A percentile compares a stretch with the other conserved stretches of the same genome.
Evolutionary conservation across 1,140 invertebrate genomes (phyloP).

Genomic region (Drosophila mauritiana): DNA sequence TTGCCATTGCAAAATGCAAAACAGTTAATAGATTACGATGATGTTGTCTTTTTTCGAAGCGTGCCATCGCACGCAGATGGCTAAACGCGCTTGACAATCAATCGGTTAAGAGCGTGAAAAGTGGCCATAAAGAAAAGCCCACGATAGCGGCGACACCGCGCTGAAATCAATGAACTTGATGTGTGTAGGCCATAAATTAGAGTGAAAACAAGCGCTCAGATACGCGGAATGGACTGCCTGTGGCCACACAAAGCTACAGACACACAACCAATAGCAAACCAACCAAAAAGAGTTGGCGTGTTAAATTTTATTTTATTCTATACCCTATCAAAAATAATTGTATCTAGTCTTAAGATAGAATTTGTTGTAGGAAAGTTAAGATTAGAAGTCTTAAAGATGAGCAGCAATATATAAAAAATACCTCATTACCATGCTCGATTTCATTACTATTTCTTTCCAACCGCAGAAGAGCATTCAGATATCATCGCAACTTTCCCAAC

Average conservation of each 20-base stretch:
- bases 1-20: conserved; percentile 20
- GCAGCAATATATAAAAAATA: background rate
- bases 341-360: background rate
- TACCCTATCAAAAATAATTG: conserved; percentile 2
- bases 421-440: too few species aligned
- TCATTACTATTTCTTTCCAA: background rate
- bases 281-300: conserved; percentile 67
- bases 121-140: conserved; percentile 43
- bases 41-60: conserved; percentile 15
- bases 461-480: background rate
- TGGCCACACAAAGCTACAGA: conserved; percentile 39
- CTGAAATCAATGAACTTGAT: conserved; percentile 73
- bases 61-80: conserved; percentile 19
- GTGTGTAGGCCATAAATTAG: conserved; percentile 70
- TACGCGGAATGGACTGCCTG: conserved; percentile 35
- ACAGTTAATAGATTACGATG: conserved; percentile 27
- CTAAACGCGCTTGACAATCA: conserved; percentile 59
- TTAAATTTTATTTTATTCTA: conserved; percentile 11
- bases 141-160: conserved; percentile 30
- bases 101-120: conserved; percentile 72
- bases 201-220: conserved; percentile 72
- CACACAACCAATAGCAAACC: conserved; percentile 5
- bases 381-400: background rate
- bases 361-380: too few species aligned
- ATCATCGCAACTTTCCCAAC: conserved; percentile 22